Percentiles rank a stretch among this genome's conserved stretches.
phyloP scores from a whole-genome alignment of 2,113 vertebrate species.

The Trochalopteron elliotii region DNA sequence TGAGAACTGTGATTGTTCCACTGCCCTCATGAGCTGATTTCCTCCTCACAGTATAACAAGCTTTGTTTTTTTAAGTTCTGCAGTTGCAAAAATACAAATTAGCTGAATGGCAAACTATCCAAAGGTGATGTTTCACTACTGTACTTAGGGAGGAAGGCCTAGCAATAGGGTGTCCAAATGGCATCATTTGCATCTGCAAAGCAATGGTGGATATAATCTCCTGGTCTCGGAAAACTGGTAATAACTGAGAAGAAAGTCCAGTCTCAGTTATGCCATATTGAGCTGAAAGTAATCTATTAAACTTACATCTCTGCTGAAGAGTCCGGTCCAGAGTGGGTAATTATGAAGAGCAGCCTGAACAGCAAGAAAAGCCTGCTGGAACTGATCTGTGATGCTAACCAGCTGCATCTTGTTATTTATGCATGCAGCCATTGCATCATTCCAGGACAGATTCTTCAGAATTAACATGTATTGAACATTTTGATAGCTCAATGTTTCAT shows the following conservation, averaged over 20 bases:
- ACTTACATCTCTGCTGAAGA: slow-evolving; percentile 89
- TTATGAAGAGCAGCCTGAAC: slow-evolving; percentile 69
- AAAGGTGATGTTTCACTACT: neutral
- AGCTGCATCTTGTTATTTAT: slow-evolving; percentile 76
- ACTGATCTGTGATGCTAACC: slow-evolving; percentile 84
- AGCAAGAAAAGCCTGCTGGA: slow-evolving; percentile 84
- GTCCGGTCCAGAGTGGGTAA: slow-evolving; percentile 89
- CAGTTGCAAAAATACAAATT: neutral
- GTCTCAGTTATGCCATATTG: neutral
- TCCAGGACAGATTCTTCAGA: slow-evolving; percentile 83
- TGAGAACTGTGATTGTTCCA: neutral
- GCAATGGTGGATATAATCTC: neutral
- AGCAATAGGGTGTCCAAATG: neutral
- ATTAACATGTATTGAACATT: slow-evolving; percentile 84
- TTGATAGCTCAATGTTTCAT: slow-evolving; percentile 66
- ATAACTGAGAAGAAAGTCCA: neutral
- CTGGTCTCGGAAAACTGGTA: neutral
- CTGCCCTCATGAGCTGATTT: neutral
- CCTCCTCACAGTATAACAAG: neutral
- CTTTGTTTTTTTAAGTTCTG: neutral
- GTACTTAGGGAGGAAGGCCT: neutral
- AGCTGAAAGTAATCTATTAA: neutral
- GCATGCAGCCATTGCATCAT: slow-evolving; percentile 80
- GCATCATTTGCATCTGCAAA: neutral
- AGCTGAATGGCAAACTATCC: neutral